Conservation (phyloP, 2,888 invertebrate species). For the Dugesia japonica region DNA sequence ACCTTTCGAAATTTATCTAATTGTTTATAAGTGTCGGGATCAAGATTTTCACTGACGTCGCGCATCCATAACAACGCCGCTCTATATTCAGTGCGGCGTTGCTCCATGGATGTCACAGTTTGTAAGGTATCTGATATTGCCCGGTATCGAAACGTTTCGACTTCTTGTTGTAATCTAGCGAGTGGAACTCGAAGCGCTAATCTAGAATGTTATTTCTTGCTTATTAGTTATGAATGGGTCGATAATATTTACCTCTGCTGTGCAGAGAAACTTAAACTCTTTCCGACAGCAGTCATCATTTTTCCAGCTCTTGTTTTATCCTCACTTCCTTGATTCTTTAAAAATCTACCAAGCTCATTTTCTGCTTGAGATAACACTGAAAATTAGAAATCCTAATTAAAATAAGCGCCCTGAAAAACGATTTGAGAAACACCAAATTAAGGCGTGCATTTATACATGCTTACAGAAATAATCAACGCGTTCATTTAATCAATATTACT, state of each 20-base stretch:
- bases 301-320: conserved; percentile 68
- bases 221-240: neutral
- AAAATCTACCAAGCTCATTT: conserved; percentile 75
- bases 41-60: conserved; percentile 76
- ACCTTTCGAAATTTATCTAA: conserved; percentile 78
- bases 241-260: conserved; percentile 58
- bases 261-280: conserved; percentile 70
- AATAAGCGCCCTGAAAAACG: too few species aligned
- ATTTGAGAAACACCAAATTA: too few species aligned
- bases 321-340: conserved; percentile 76
- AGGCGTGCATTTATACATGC: too few species aligned
- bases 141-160: conserved; percentile 84
- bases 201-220: too few species aligned
- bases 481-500: too few species aligned
- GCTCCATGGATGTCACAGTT: conserved; percentile 83
- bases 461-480: too few species aligned
- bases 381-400: conserved; percentile 33
- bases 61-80: conserved; percentile 80
- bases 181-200: conserved; percentile 35
- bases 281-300: conserved; percentile 67
- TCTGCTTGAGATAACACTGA: conserved; percentile 80
- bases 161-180: conserved; percentile 68
- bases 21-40: conserved; percentile 86
- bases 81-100: conserved; percentile 79
- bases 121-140: conserved; percentile 79